Base-by-base conservation (phyloP, 2,113 vertebrate species). In the Porphyrio hochstetteri region DNA sequence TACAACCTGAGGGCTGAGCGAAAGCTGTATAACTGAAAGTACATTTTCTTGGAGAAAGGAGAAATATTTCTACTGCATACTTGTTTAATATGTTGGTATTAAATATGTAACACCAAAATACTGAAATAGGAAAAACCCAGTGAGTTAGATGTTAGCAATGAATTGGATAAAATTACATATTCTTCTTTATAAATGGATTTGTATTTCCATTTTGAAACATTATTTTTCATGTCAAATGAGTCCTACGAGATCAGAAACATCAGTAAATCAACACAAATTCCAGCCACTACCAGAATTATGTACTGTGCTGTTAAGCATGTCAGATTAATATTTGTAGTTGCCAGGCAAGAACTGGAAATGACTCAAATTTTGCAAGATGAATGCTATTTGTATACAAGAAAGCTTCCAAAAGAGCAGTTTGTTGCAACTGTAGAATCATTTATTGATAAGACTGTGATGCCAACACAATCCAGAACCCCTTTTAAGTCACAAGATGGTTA, bases 171-270 rank as follows among this genome's bases (percentile, higher is more conserved):
- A 88, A 31, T 2, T 4, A 21, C 18, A 6, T 57, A 48, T 60
- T 82, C n/a, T 72, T 79, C 46, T 61, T 70, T 46, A 74, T 15
- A 86, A 59, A 44, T 9, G 5, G 6, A 63, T 50, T 25, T 77
- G 29, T 7, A 61, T 56, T 90, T 90, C 46, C 19, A 70, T 63
- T 91, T 77, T 72, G 55, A 92, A 92, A 80, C 16, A 72, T 9
- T 57, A 31, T 11, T 75, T 93, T 72, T 82, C 27, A 78, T 4
- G 23, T 44, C n/a, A 53, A 17, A 40, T 31, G 8, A 63, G 31
- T 72, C 20, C 67, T 76, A 31, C 5, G 56, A 40, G 48, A 40
- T 25, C 59, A 69, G 35, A 93, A 92, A 70, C 10, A 52, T n/a
- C 31, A 92, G 20, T 24, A 90, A n/a, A 90, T 40, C 28, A 56